phyloP scores from a whole-genome alignment of 2,888 invertebrate genomes.

The Anthophora plumipes region DNA sequence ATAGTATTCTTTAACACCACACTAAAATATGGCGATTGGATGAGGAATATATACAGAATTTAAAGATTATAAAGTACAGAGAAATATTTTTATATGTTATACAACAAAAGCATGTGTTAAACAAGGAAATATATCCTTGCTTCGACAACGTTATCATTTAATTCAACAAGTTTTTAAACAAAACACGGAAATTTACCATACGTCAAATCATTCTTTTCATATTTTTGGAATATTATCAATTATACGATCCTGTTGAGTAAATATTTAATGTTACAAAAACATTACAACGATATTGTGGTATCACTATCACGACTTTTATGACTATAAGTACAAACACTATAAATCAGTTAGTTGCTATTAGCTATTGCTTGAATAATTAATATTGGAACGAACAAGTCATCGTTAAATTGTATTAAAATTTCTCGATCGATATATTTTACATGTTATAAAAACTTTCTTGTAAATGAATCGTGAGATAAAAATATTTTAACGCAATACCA shows the following conservation, averaged over 20 bases:
- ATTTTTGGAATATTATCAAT: background rate
- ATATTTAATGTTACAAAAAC: background rate
- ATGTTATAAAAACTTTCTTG: background rate
- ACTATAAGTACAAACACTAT: constrained; percentile 2
- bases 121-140: background rate
- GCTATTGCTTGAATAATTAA: background rate
- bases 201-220: background rate
- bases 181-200: background rate
- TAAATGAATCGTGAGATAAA: background rate
- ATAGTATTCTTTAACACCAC: constrained; percentile 13
- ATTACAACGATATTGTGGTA: constrained; percentile 9
- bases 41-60: constrained; percentile 43
- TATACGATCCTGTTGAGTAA: background rate
- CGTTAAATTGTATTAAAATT: background rate
- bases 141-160: background rate
- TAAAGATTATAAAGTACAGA: constrained; percentile 17
- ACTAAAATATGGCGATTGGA: constrained; percentile 35
- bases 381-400: background rate
- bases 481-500: background rate
- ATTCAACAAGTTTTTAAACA: constrained; percentile 2
- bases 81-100: constrained; percentile 61
- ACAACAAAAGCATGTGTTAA: constrained; percentile 17
- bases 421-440: background rate
- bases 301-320: constrained; percentile 7
- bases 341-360: background rate